Evolutionary conservation across 2,888 invertebrate species (phyloP), one percentile per base, ranked within the genome.

Genomic region (Megaustenia siamemsis): DNA sequence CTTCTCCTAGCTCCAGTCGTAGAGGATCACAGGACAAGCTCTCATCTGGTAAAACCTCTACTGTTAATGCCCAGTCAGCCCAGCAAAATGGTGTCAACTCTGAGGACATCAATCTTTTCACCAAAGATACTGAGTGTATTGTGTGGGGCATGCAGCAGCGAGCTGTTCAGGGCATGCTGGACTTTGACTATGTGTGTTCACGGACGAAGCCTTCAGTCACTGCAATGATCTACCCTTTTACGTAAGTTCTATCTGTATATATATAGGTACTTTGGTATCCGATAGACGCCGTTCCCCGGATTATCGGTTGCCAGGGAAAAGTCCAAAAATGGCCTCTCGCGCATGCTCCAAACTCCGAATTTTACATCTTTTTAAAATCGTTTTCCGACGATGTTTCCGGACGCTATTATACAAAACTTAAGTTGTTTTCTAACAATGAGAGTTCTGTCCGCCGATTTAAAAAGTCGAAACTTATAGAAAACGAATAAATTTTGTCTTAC

Each of bases 111-210:
- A 68, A 85, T 40, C 95, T 98, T 87, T 98, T 98, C 95, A 96
- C 95, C n/a, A 96, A 96, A 88, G 95, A 96, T 86, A 99, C 98
- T 21, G 97, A 97, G 93, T 96, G 98, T 18, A 98, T 99, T 92
- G 97, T 99, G 35, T 99, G 99, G 99, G 99, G 99, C 87, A 99
- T 99, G 98, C 99, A 99, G 95, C 97, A 97, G 73, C 95, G 98
- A 86, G 99, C 99, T 38, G 98, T 99, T 15, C 98, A 97, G 95
- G 97, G 97, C 88, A 98, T 98, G 98, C 94, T 98, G 88, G 98
- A 98, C 94, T 98, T 98, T 94, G 98, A 98, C 94, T 98, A 97
- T 94, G 97, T 97, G 35, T 98, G 99, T 95, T 96, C 97, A 40
- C 95, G 99, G 90, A 94, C 95, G 80, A 97, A 97, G 91, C 99